Percentiles rank a stretch among this genome's conserved stretches.
Evolutionary conservation across 2,888 invertebrate genomes (phyloP).

Genomic region (Emesis furor): DNA sequence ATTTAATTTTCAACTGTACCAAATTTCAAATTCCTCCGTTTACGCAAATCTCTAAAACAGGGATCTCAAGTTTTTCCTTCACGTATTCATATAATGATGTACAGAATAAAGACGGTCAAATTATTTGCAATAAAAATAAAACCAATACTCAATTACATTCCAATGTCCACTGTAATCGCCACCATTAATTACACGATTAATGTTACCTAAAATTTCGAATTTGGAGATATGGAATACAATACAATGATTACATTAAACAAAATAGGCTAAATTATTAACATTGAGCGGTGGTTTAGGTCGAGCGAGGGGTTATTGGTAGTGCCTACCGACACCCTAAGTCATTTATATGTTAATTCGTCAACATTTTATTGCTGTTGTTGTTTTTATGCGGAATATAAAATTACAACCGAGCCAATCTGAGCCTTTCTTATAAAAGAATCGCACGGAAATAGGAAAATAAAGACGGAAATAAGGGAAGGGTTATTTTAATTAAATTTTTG

Average conservation of each 20-base stretch:
- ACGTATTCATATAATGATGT: no score
- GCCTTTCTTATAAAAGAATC: no score
- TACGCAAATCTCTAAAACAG: no score
- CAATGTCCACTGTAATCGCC: not conserved
- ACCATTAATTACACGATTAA: not conserved
- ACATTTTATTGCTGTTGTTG: conserved; percentile 18
- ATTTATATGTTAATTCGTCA: conserved; percentile 22
- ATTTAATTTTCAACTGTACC: no score
- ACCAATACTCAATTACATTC: no score
- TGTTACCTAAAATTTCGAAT: not conserved
- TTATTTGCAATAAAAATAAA: no score
- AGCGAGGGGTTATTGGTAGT: not conserved
- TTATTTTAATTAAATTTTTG: no score
- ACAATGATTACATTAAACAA: not conserved
- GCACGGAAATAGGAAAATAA: no score
- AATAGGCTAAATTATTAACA: conserved; percentile 9
- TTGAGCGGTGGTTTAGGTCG: not conserved
- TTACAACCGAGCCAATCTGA: conserved; percentile 1
- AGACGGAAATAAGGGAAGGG: no score
- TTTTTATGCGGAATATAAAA: conserved; percentile 14
- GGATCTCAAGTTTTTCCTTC: no score
- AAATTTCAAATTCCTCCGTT: no score
- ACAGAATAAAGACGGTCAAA: no score
- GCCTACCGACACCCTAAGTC: conserved; percentile 7
- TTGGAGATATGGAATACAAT: not conserved